These are phyloP conservation scores for Gymnothorax javanicus DNA, from an alignment of 2,797 vertebrate species.

Conservation along the genomic window DNA sequence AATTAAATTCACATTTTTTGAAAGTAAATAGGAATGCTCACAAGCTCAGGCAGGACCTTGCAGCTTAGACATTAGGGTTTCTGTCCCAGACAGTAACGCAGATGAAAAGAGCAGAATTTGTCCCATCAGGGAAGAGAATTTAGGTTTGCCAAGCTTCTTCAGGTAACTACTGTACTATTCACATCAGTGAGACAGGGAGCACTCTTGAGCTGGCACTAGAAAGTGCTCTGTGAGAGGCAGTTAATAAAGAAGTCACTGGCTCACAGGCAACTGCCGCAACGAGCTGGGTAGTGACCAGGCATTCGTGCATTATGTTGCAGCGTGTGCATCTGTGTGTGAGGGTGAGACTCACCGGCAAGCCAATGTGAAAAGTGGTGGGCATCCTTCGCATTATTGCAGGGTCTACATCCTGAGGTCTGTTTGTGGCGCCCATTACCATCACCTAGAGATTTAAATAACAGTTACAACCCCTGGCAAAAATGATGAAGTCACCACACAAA, in stretches of 20 bases:
- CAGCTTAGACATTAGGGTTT: background rate
- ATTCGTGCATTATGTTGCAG: background rate
- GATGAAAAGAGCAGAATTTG: background rate
- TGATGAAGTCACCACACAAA: background rate
- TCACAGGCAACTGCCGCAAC: background rate
- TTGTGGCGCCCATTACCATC: conserved; percentile 82
- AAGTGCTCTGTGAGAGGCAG: background rate
- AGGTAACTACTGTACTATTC: background rate
- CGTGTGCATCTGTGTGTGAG: conserved; percentile 8
- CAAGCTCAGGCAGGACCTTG: conserved; percentile 4
- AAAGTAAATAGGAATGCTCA: background rate
- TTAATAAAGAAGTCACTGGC: background rate
- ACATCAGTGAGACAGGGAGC: background rate
- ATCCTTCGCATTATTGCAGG: conserved; percentile 78
- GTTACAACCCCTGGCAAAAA: conserved; percentile 1
- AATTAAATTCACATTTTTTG: background rate
- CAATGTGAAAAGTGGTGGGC: conserved; percentile 74
- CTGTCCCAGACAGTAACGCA: background rate
- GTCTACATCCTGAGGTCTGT: conserved; percentile 79
- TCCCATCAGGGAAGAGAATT: background rate
- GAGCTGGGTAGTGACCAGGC: background rate
- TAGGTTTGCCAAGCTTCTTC: background rate
- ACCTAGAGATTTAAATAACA: conserved; percentile 58
- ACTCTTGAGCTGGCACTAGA: background rate
- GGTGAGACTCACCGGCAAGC: conserved; percentile 69